phyloP scores from a whole-genome alignment of 2,888 invertebrate genomes.

The Lamproptera curius region DNA sequence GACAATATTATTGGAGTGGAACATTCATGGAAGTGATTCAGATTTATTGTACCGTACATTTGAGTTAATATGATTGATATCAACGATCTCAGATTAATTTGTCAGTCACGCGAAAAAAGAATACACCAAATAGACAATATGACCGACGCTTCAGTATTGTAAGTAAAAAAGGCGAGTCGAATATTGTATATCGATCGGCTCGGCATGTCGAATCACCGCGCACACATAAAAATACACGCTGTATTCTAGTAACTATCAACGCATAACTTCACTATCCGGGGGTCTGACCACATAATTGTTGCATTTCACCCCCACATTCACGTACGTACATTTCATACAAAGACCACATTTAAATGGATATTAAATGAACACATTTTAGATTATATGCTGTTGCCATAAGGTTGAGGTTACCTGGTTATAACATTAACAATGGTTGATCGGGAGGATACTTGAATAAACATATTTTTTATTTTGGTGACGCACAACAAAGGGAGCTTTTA shows the following conservation, averaged over 20 bases:
- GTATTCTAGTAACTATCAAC: neutral
- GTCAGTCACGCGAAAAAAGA: too few species aligned
- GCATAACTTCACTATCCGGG: conserved; percentile 32
- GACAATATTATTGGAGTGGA: too few species aligned
- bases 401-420: conserved; percentile 19
- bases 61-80: too few species aligned
- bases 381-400: conserved; percentile 28
- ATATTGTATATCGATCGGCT: too few species aligned
- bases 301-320: conserved; percentile 44
- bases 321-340: conserved; percentile 41
- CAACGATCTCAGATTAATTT: too few species aligned
- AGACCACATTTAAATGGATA: conserved; percentile 30
- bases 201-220: conserved; percentile 8
- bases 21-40: too few species aligned
- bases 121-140: too few species aligned
- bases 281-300: conserved; percentile 45
- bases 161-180: too few species aligned
- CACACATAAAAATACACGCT: conserved; percentile 7
- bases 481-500: conserved; percentile 60
- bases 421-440: conserved; percentile 22
- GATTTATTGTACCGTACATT: too few species aligned
- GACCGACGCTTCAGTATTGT: too few species aligned
- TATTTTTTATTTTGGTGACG: conserved; percentile 53
- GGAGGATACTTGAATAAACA: conserved; percentile 42
- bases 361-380: conserved; percentile 25